Evolutionary conservation across 2,113 vertebrate species (phyloP), one percentile per base, ranked within the genome.

Genomic region (Ptychochromis oligacanthus): DNA sequence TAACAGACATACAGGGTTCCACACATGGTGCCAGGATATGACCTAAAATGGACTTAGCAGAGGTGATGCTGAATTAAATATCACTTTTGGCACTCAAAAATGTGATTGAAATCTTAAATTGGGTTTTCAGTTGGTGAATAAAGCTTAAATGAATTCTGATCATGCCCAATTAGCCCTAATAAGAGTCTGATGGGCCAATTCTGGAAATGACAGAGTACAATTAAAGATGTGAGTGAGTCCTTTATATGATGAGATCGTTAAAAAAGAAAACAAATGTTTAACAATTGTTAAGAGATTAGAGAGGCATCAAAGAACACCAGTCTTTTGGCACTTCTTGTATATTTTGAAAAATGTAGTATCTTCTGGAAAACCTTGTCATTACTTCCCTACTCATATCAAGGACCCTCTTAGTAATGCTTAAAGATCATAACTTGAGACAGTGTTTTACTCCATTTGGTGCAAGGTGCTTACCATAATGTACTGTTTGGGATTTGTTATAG

Each of bases 101-200:
- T 85, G 64, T 62, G 36, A 55, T 15, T 28, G 18, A 76, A 87
- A 70, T 89, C 64, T 81, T 70, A 34, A 78, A 75, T 82, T 18
- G 74, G 14, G 59, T 31, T 65, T 59, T 34, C 12, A 82, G 43
- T 24, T 43, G 7, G 26, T 80, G 61, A 46, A 46, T 49, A 13
- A 76, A 49, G 52, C 28, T 59, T 43, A 22, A 64, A 89, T 79
- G 5, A 22, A 49, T 26, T 7, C 58, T 77, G 43, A 65, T 85
- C 24, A 64, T 17, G 26, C 22, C 10, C 40, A 52, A 22, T 80
- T 61, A 60, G 54, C 46, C 46, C 46, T 72, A 54, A 8, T 72
- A 61, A 49, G 14, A 80, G 1, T 57, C 26, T 49, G 54, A 72
- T 2, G 54, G 28, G 13, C 22, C 36, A 43, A 7, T 54, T 70